A percentile compares a stretch with the other conserved stretches of the same genome.
phyloP scores from a whole-genome alignment of 2,113 vertebrate genomes.

The Polypterus senegalus region DNA sequence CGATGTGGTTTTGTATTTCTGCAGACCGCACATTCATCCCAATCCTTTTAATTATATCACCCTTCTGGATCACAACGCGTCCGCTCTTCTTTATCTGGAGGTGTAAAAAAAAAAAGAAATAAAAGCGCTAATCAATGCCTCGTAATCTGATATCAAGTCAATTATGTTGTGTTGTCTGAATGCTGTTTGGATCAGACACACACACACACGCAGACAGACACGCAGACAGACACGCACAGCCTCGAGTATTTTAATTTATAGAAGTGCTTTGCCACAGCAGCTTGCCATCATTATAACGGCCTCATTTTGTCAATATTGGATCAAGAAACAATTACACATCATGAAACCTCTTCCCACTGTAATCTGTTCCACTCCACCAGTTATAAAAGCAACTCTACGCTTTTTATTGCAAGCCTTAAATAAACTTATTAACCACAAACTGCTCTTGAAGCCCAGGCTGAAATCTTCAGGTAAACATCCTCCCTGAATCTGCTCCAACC shows the following conservation, averaged over 20 bases:
- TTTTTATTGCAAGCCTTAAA: constrained; percentile 1
- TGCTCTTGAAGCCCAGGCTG: no score
- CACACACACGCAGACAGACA: constrained; percentile 20
- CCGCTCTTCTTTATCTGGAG: background rate
- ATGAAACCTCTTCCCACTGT: constrained; percentile 29
- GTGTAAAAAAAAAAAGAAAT: background rate
- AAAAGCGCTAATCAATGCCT: constrained; percentile 27
- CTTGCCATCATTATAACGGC: constrained; percentile 29
- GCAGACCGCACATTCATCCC: no score
- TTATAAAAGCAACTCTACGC: constrained; percentile 15
- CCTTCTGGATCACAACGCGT: constrained; percentile 21
- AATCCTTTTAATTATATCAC: constrained; percentile 29
- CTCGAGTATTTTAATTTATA: constrained; percentile 39
- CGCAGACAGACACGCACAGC: constrained; percentile 16
- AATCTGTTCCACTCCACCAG: constrained; percentile 19
- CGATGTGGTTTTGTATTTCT: no score
- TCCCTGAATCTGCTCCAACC: no score
- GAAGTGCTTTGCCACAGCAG: constrained; percentile 33
- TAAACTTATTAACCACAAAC: constrained; percentile 3
- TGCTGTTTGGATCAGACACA: constrained; percentile 22
- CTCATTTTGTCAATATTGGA: constrained; percentile 44
- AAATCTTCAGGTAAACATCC: no score
- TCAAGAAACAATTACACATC: constrained; percentile 47
- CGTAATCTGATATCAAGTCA: constrained; percentile 34
- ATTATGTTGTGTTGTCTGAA: constrained; percentile 24